A percentile compares a stretch with the other conserved stretches of the same genome.
Conservation (phyloP, 2,797 vertebrate genomes). For the Mallotus villosus region DNA sequence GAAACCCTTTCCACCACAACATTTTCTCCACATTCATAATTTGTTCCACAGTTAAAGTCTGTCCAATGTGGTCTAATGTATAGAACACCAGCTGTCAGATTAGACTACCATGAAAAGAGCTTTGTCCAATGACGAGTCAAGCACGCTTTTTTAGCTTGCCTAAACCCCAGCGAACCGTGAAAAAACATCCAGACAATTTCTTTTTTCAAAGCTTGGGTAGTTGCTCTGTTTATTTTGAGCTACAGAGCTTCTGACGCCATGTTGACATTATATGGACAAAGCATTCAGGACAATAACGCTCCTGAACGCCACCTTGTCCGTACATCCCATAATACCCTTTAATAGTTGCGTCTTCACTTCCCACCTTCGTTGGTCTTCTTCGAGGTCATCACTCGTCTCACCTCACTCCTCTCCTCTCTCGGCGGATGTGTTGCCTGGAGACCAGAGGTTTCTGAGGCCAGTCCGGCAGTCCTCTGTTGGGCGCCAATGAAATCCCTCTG, state of each 20-base stretch:
- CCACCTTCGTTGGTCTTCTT: constrained; percentile 17
- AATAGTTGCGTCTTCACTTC: neutral
- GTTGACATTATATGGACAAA: too few relatives aligned
- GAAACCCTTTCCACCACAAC: too few relatives aligned
- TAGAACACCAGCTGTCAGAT: constrained; percentile 17
- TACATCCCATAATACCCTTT: neutral
- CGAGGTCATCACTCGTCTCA: constrained; percentile 35
- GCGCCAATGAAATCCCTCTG: constrained; percentile 62
- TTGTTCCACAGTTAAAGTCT: neutral
- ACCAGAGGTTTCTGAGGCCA: constrained; percentile 67
- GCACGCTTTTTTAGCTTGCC: neutral
- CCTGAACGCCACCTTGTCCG: neutral
- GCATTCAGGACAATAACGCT: too few relatives aligned
- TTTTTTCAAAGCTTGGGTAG: too few relatives aligned
- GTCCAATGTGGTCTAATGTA: constrained; percentile 1
- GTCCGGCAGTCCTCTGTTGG: constrained; percentile 57
- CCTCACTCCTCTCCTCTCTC: constrained; percentile 44
- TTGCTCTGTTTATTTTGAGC: too few relatives aligned
- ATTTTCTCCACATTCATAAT: neutral
- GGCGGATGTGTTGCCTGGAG: constrained; percentile 66
- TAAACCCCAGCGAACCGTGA: neutral
- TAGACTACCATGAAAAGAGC: constrained; percentile 7
- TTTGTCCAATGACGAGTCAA: constrained; percentile 4
- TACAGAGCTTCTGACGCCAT: too few relatives aligned
- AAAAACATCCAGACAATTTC: too few relatives aligned